These are phyloP conservation scores for Coracias cyanogaster DNA, from an alignment of 2,797 vertebrate genomes.

Conservation along the genomic window DNA sequence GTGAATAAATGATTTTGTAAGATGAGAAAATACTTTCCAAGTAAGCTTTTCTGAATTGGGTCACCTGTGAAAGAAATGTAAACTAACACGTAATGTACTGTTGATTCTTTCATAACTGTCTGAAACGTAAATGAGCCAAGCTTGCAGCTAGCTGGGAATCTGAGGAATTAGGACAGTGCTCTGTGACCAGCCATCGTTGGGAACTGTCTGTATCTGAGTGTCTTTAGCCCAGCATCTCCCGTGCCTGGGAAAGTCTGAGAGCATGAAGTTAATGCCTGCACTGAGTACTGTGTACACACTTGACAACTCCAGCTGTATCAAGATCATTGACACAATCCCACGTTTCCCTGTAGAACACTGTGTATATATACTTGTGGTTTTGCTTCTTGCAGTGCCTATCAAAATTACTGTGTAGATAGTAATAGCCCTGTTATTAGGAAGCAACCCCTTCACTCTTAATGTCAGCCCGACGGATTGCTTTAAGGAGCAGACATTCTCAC, in stretches of 20 bases:
- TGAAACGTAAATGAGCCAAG: background rate
- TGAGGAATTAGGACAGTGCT: background rate
- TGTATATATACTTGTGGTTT: background rate
- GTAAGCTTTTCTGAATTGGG: background rate
- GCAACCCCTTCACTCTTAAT: background rate
- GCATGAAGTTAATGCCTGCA: background rate
- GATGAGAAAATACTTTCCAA: background rate
- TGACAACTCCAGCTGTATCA: background rate
- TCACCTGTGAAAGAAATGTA: background rate
- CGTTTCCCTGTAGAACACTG: background rate
- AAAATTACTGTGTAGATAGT: background rate
- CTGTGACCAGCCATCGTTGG: background rate
- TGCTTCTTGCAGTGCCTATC: background rate
- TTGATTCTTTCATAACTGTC: background rate
- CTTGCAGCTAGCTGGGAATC: background rate
- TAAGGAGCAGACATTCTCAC: background rate
- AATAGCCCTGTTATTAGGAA: background rate
- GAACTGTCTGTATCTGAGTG: background rate
- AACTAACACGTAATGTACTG: background rate
- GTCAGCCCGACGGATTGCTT: background rate
- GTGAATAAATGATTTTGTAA: background rate
- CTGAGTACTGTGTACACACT: background rate
- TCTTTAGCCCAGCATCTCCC: background rate
- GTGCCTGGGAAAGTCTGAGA: background rate
- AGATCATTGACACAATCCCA: background rate